Base-by-base conservation (phyloP, 2,888 invertebrate species). In the Spatulosminthurus flaviceps region DNA sequence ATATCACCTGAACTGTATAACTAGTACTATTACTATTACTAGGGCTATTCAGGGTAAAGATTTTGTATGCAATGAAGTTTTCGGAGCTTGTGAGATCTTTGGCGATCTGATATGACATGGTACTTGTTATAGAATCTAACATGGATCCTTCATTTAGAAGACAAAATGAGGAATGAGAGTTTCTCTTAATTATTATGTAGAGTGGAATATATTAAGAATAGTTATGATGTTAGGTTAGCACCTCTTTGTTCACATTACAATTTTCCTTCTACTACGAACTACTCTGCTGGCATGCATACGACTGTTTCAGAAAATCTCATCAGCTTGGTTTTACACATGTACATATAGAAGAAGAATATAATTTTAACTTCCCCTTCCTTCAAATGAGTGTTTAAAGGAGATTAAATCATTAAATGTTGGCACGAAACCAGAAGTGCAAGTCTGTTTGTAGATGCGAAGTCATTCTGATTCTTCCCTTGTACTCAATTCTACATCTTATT, bases 101-200 rank as follows among this genome's bases (percentile, higher is more conserved):
- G 4, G 34, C 34, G 9, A 9, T 34, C 34, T 34, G 34, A 34
- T 4, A 34, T 34, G 34, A 34, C 34, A 9, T 9, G 34, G 34
- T 34, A 34, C 34, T 34, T 34, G 34, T 9, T 34, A n/a, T n/a
- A n/a, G 34, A 4, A 34, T 34, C 34, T 34, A 34, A 34, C 4
- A 34, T 34, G 34, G 34, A 34, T 34, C 4, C 64, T 51, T 51
- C 51, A 5, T 22, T 29, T 26, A 67, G 28, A 28, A 21, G 67
- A 67, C 67, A 19, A 67, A 29, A 67, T 13, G 67, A 28, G 28
- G 67, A 51, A 67, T 2, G 67, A 26, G 67, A 67, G 67, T 67
- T 67, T 67, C 67, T 67, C 67, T 67, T 67, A 28, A 67, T 67
- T 28, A 67, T 67, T 67, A 67, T 67, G 67, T 67, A 28, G 67